Evolutionary conservation across 2,888 invertebrate species (phyloP), one percentile per base, ranked within the genome.

Genomic region (Phortica okadai): DNA sequence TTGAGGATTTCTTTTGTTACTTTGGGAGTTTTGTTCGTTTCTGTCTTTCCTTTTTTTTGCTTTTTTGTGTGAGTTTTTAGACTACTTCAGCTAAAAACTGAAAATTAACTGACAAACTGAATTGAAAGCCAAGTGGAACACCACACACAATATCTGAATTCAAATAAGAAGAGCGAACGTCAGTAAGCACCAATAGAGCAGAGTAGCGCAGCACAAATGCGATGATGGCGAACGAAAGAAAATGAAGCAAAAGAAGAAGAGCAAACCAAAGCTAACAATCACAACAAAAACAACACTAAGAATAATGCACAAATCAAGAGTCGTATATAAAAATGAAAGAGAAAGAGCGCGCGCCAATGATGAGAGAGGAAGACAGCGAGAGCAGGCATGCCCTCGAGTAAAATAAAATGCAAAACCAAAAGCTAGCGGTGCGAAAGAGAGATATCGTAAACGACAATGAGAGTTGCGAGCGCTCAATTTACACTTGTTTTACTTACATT

Each of bases 41-140:
- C 78, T 44, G 59, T 76, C 78, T 76, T 80, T 78, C 77, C 73
- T 76, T 80, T 77, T 64, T 75, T 76, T 62, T 69, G 69, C 67
- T 73, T 76, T 77, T 78, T 75, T 79, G 50, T 73, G 66, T 77
- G 77, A 74, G 78, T 82, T 82, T 84, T 84, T 83, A 87, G 87
- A 81, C 84, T 84, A 86, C 84, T 87, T 86, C 86, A 85, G 86
- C 85, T 87, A 86, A 86, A 85, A 82, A 86, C 86, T 83, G 83
- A 86, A 85, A 84, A 85, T 87, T 85, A 86, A 87, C 87, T 85
- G 85, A 79, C 86, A 83, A 77, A 62, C 42, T 58, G 59, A 73
- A 73, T 62, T 42, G 33, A 62, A 21, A 58, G 56, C 59, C 58
- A 73, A 73, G 58, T 73, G 73, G 50, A 83, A 81, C 82, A 82